A percentile compares a stretch with the other conserved stretches of the same genome.
Conservation (phyloP, 2,797 vertebrate genomes). For the Macroramphosus scolopax region DNA sequence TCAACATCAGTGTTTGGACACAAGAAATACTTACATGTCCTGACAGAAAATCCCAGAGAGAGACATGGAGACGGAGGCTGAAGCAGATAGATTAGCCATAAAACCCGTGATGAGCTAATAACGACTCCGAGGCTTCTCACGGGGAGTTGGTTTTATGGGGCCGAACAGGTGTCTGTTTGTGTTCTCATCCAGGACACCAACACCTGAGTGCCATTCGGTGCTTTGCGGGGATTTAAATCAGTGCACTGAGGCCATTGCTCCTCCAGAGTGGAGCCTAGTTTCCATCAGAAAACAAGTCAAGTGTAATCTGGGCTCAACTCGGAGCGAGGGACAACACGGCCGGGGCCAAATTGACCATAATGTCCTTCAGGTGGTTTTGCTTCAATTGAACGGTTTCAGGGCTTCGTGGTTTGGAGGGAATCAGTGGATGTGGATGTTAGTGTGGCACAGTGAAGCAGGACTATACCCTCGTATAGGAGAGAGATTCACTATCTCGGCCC, state of each 20-base stretch:
- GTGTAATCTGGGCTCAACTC: neutral
- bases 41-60: constrained; percentile 14
- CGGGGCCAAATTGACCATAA: too few relatives aligned
- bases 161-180: constrained; percentile 39
- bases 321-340: too few relatives aligned
- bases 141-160: constrained; percentile 33
- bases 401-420: too few relatives aligned
- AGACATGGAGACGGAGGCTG: constrained; percentile 7
- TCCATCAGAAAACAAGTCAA: constrained; percentile 7
- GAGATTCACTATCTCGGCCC: too few relatives aligned
- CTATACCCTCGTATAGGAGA: too few relatives aligned
- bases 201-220: constrained; percentile 30
- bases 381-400: too few relatives aligned
- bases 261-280: constrained; percentile 6
- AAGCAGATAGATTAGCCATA: constrained; percentile 21
- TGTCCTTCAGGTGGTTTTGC: too few relatives aligned
- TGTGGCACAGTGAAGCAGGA: too few relatives aligned
- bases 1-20: constrained; percentile 22
- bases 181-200: constrained; percentile 32
- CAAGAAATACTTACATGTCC: constrained; percentile 39
- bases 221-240: constrained; percentile 11
- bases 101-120: too few relatives aligned
- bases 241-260: constrained; percentile 35
- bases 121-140: constrained; percentile 24
- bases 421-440: too few relatives aligned